Conservation (phyloP, 2,113 vertebrate species). For the Cathartes aura region DNA sequence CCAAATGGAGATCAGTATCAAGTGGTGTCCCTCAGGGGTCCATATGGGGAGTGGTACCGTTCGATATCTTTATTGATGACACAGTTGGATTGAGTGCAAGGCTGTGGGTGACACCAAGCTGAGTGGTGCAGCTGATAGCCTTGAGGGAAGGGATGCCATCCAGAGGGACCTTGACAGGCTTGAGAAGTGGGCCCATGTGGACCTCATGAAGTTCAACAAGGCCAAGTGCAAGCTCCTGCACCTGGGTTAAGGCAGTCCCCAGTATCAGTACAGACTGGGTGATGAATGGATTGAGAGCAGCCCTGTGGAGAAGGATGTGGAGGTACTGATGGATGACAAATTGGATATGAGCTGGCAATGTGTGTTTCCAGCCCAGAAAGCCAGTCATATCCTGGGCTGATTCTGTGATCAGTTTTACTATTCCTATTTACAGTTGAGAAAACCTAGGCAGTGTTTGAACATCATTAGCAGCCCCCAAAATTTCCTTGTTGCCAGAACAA, state of each 20-base stretch:
- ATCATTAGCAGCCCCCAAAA: neutral
- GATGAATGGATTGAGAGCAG: neutral
- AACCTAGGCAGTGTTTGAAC: neutral
- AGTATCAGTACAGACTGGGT: too few relatives aligned
- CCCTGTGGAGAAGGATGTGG: neutral
- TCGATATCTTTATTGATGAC: neutral
- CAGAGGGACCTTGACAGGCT: neutral
- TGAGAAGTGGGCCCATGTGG: neutral
- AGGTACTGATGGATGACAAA: neutral
- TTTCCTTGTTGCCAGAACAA: neutral
- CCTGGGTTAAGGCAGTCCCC: neutral
- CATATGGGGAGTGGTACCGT: rapidly evolving
- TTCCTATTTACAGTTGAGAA: neutral
- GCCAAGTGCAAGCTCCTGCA: neutral
- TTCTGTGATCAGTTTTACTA: neutral
- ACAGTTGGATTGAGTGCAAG: neutral
- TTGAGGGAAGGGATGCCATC: neutral
- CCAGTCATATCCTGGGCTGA: neutral
- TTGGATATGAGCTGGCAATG: neutral
- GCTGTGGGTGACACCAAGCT: neutral
- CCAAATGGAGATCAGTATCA: neutral
- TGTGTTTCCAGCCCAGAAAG: neutral
- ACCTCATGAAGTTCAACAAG: neutral
- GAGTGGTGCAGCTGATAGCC: neutral
- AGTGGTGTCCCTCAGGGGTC: neutral